A percentile compares a stretch with the other conserved stretches of the same genome.
These are phyloP conservation scores for Lutraria rhynchaena DNA, from an alignment of 1,140 invertebrate species.

Conservation along the genomic window DNA sequence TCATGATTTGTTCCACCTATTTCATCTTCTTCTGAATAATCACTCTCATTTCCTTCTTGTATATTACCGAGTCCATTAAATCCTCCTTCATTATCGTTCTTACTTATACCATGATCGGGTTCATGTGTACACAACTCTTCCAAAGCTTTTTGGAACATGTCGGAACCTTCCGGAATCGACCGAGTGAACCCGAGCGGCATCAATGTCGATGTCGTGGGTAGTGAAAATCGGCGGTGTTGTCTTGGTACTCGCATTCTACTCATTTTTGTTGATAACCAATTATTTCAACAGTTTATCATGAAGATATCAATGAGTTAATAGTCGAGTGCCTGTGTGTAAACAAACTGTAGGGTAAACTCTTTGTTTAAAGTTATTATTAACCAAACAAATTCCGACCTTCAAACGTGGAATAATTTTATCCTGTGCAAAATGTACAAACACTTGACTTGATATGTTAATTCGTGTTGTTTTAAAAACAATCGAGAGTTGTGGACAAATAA, in stretches of 20 bases:
- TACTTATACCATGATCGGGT: slow-evolving; percentile 5
- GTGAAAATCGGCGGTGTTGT: slow-evolving; percentile 25
- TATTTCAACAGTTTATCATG: too few species aligned
- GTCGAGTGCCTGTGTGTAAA: too few species aligned
- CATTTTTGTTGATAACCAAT: neutral
- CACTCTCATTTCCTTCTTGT: slow-evolving; percentile 46
- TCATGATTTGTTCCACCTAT: neutral
- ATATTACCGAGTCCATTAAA: slow-evolving; percentile 46
- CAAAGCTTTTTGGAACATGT: slow-evolving; percentile 30
- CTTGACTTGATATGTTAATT: too few species aligned
- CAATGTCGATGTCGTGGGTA: slow-evolving; percentile 21
- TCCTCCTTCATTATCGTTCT: slow-evolving; percentile 2
- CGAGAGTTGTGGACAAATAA: too few species aligned
- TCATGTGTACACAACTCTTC: slow-evolving; percentile 36
- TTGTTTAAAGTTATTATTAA: too few species aligned
- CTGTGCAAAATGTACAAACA: too few species aligned
- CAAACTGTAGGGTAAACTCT: too few species aligned
- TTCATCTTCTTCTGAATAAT: neutral
- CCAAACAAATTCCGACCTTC: too few species aligned
- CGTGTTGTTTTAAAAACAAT: too few species aligned
- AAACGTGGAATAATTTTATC: too few species aligned
- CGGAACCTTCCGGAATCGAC: slow-evolving; percentile 38
- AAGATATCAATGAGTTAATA: too few species aligned
- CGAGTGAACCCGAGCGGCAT: slow-evolving; percentile 28
- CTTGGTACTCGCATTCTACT: slow-evolving; percentile 23